A percentile compares a stretch with the other conserved stretches of the same genome.
These are phyloP conservation scores for Ischnus inquisitorius DNA, from an alignment of 2,888 invertebrate species.

Conservation along the genomic window DNA sequence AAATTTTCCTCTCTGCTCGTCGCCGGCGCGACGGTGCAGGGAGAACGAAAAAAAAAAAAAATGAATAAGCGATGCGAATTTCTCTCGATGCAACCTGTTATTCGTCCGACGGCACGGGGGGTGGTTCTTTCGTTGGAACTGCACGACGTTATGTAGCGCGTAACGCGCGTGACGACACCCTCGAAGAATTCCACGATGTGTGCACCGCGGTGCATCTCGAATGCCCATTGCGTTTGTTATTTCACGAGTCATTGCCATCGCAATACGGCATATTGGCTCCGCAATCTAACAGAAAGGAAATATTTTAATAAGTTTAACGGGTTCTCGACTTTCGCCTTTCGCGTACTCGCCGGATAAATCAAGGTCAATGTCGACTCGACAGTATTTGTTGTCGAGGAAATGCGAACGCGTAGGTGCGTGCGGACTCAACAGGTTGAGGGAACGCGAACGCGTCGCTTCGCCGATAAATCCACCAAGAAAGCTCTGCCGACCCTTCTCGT, in stretches of 20 bases:
- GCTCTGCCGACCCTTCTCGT: background rate
- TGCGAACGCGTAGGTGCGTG: background rate
- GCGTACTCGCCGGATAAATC: background rate
- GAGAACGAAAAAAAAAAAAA: constrained; percentile 33
- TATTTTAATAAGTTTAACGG: background rate
- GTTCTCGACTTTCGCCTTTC: background rate
- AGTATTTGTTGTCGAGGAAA: background rate
- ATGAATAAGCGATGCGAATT: constrained; percentile 50
- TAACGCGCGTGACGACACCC: background rate
- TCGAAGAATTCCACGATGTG: constrained; percentile 12
- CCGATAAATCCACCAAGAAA: background rate
- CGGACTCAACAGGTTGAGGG: constrained; percentile 44
- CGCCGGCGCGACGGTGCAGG: constrained; percentile 26
- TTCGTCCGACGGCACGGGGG: constrained; percentile 57
- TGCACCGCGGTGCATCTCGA: constrained; percentile 28
- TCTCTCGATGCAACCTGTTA: constrained; percentile 64
- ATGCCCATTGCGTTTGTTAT: constrained; percentile 27
- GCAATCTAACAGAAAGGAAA: constrained; percentile 12
- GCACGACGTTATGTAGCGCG: constrained; percentile 1
- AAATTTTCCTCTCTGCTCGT: constrained; percentile 33
- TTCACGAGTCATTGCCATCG: background rate
- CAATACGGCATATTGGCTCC: background rate
- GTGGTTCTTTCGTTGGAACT: constrained; percentile 15
- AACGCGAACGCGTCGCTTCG: background rate
- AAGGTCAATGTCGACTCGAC: background rate